Percentiles rank a stretch among this genome's conserved stretches.
Evolutionary conservation across 2,113 vertebrate species (phyloP).

Genomic region (Rhodinocichla rosea): DNA sequence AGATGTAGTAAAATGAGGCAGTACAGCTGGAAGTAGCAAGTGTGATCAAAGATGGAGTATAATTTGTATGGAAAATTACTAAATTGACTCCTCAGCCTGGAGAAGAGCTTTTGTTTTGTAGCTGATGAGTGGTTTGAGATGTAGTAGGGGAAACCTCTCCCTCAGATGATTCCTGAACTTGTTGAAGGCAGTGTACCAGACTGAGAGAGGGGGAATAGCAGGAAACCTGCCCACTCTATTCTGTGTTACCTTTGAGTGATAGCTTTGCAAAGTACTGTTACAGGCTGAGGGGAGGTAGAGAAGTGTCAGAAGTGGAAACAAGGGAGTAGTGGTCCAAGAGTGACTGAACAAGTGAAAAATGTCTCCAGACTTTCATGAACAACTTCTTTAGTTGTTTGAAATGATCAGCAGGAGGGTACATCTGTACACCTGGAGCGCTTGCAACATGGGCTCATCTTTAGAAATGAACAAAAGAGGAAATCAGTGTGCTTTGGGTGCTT

Average conservation of each 20-base stretch:
- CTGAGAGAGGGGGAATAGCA: not conserved
- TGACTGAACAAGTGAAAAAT: not conserved
- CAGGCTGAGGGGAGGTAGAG: not conserved
- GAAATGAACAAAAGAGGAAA: not conserved
- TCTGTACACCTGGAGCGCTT: not conserved
- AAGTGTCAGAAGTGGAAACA: not conserved
- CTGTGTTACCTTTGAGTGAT: not conserved
- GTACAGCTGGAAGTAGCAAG: not conserved
- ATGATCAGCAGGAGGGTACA: not conserved
- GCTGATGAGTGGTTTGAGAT: not conserved
- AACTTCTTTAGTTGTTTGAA: not conserved
- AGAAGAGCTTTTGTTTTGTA: not conserved
- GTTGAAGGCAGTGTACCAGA: rapidly evolving
- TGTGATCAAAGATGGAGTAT: not conserved
- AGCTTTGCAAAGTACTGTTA: not conserved
- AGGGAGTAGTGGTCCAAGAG: not conserved
- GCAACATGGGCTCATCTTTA: not conserved
- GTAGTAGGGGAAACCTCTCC: not conserved
- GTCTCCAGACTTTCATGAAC: not conserved
- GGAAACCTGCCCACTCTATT: not conserved
- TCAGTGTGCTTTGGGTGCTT: not conserved
- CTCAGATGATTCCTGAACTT: not conserved
- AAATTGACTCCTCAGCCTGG: not conserved
- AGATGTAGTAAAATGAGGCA: not conserved
- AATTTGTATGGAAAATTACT: not conserved